phyloP scores from a whole-genome alignment of 1,140 invertebrate genomes.

The Heterodera schachtii region DNA sequence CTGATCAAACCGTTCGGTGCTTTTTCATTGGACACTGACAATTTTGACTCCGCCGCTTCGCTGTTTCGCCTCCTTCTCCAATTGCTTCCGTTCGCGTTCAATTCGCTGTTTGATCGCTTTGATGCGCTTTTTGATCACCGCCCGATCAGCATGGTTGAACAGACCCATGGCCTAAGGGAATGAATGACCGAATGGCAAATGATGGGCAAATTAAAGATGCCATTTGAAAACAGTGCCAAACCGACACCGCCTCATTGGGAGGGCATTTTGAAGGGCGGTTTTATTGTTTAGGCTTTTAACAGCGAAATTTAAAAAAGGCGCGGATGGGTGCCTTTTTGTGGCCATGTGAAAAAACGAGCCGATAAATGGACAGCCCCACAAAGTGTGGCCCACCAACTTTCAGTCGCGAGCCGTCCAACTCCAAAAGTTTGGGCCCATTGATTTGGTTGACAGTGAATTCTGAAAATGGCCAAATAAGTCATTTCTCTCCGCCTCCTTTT shows the following conservation, averaged over 20 bases:
- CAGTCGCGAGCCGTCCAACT: conserved; percentile 60
- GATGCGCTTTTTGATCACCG: conserved; percentile 64
- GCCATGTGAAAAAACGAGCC: too few relatives aligned
- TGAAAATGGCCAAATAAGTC: background rate
- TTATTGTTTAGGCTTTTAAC: too few relatives aligned
- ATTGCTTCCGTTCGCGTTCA: conserved; percentile 58
- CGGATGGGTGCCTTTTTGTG: too few relatives aligned
- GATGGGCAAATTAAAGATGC: background rate
- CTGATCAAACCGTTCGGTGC: too few relatives aligned
- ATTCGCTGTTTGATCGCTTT: conserved; percentile 62
- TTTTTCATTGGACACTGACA: conserved; percentile 17
- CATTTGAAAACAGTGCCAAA: too few relatives aligned
- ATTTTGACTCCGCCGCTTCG: conserved; percentile 38
- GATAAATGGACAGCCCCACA: too few relatives aligned
- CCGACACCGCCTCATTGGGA: too few relatives aligned
- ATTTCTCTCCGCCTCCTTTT: too few relatives aligned
- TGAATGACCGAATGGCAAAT: background rate
- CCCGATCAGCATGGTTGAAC: conserved; percentile 63
- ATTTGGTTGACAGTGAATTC: conserved; percentile 65
- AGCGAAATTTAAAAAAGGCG: too few relatives aligned
- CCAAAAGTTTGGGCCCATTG: conserved; percentile 62
- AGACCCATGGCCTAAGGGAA: conserved; percentile 60
- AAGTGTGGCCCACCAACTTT: too few relatives aligned
- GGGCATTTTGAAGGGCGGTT: too few relatives aligned
- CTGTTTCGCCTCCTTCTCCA: conserved; percentile 60